phyloP scores from a whole-genome alignment of 2,797 vertebrate species.

The Bryconaethiops microstoma region DNA sequence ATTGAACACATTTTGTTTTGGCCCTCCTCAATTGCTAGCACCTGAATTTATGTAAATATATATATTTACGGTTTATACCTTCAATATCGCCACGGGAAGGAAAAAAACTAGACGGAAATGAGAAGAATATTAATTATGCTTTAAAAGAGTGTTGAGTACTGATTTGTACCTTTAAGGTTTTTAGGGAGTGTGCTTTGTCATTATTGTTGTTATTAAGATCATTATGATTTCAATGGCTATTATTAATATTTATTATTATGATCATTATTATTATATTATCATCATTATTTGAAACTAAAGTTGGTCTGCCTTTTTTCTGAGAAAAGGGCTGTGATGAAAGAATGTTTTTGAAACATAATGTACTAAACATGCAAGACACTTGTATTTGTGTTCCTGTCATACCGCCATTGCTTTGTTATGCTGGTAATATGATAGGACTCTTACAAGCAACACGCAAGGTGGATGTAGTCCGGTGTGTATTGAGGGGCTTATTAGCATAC shows the following conservation, averaged over 20 bases:
- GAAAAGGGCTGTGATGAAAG: conserved; percentile 69
- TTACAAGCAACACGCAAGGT: conserved; percentile 27
- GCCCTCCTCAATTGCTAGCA: conserved; percentile 52
- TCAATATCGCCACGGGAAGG: conserved; percentile 46
- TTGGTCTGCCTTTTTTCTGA: conserved; percentile 56
- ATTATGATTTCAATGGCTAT: conserved; percentile 46
- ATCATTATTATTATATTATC: conserved; percentile 54
- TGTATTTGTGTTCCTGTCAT: conserved; percentile 69
- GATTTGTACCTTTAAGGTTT: conserved; percentile 53
- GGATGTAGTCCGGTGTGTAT: conserved; percentile 34
- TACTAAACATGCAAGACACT: conserved; percentile 69
- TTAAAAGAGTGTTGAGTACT: conserved; percentile 43
- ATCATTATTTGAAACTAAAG: conserved; percentile 32
- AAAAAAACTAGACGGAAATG: conserved; percentile 30
- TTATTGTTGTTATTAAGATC: conserved; percentile 32
- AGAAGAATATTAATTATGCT: conserved; percentile 40
- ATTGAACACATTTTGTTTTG: neutral
- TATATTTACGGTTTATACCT: conserved; percentile 59
- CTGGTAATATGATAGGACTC: conserved; percentile 39
- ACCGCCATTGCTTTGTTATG: conserved; percentile 61
- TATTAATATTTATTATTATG: conserved; percentile 39
- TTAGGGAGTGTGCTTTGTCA: conserved; percentile 60
- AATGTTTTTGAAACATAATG: conserved; percentile 73
- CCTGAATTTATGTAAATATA: conserved; percentile 64
- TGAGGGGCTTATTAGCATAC: conserved; percentile 9